Evolutionary conservation across 2,113 vertebrate species (phyloP).

Genomic region (Psittacara wagleri): DNA sequence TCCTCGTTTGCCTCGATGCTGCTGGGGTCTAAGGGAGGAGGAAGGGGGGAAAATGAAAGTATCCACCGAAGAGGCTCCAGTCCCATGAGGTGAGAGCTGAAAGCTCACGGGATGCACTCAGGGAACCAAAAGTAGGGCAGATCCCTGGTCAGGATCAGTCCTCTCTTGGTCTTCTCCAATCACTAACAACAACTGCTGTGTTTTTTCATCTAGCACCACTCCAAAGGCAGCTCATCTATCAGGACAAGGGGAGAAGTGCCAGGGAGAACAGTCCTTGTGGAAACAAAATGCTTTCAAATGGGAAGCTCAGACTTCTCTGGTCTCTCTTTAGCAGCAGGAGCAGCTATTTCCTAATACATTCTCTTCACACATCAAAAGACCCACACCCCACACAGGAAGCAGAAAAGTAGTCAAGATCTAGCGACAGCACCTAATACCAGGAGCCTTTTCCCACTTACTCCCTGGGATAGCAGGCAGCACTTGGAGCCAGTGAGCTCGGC

Average conservation of each 20-base stretch:
- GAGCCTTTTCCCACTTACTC: neutral
- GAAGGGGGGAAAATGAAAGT: neutral
- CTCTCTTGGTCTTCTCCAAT: neutral
- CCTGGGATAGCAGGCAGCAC: neutral
- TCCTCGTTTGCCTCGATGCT: constrained; percentile 81
- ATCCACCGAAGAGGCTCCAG: neutral
- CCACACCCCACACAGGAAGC: neutral
- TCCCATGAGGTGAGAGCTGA: neutral
- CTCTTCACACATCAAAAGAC: neutral
- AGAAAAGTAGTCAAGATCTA: neutral
- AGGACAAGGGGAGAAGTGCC: neutral
- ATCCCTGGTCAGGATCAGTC: neutral
- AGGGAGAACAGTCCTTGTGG: neutral
- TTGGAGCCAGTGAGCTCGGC: accelerated
- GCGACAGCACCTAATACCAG: neutral
- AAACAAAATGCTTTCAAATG: neutral
- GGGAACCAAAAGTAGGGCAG: neutral
- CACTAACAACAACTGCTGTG: neutral
- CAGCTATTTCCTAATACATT: neutral
- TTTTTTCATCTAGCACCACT: neutral
- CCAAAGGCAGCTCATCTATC: neutral
- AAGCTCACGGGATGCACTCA: neutral
- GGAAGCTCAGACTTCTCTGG: neutral
- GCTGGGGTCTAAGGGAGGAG: constrained; percentile 76
- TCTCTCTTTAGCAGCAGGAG: neutral